Evolutionary conservation across 2,888 invertebrate genomes (phyloP).

Genomic region (Phragmatobia fuliginosa): DNA sequence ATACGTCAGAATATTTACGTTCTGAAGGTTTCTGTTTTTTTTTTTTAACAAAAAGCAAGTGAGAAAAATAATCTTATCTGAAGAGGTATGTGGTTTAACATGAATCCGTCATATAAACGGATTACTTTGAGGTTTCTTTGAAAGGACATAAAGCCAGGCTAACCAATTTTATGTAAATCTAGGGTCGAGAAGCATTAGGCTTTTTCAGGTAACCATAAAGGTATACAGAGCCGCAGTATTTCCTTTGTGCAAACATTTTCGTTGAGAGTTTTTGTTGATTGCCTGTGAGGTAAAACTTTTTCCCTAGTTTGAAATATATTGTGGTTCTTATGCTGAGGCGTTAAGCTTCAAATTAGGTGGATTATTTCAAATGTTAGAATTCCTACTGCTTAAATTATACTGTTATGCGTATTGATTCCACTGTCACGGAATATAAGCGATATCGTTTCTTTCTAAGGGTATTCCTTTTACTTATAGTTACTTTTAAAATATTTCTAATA

Average conservation of each 20-base stretch:
- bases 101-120: conserved; percentile 1
- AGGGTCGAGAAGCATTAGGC: not conserved
- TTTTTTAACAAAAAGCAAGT: not conserved
- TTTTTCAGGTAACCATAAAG: conserved; percentile 8
- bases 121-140: conserved; percentile 13
- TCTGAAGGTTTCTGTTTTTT: not conserved
- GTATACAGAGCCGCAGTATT: conserved; percentile 5
- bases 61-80: not conserved
- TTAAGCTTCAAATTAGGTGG: not conserved
- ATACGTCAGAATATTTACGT: not conserved
- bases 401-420: not conserved
- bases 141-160: conserved; percentile 6
- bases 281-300: conserved; percentile 5
- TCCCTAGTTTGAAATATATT: conserved; percentile 8
- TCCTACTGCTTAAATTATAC: not conserved
- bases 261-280: conserved; percentile 11
- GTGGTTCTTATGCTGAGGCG: conserved; percentile 1
- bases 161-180: conserved; percentile 14
- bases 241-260: conserved; percentile 13
- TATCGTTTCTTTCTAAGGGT: not conserved
- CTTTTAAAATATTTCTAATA: not conserved
- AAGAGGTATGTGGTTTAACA: not conserved
- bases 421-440: not conserved
- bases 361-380: not conserved
- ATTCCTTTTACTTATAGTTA: not conserved